A percentile compares a stretch with the other conserved stretches of the same genome.
These are phyloP conservation scores for Argyresthia goedartella DNA, from an alignment of 2,888 invertebrate genomes.

Conservation along the genomic window DNA sequence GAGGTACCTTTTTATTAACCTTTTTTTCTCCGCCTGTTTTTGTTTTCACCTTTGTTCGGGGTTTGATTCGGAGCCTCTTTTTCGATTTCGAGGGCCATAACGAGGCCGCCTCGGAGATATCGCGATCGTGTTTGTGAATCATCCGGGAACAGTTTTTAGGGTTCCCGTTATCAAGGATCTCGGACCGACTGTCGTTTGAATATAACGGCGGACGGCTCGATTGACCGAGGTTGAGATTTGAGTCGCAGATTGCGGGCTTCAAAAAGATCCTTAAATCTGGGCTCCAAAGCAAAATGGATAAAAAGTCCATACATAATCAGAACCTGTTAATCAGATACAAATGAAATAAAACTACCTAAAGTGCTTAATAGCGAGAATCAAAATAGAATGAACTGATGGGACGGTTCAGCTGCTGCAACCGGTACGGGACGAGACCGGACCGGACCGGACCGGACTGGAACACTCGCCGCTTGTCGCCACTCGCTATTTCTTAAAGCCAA, in stretches of 20 bases:
- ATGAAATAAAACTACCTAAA: constrained; percentile 5
- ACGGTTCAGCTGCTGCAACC: constrained; percentile 61
- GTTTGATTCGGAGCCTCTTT: constrained; percentile 34
- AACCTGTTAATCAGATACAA: constrained; percentile 1
- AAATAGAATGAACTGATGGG: constrained; percentile 59
- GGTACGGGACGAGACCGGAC: no score
- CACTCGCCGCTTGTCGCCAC: constrained; percentile 41
- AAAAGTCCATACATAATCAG: constrained; percentile 3
- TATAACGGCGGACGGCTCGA: constrained; percentile 1
- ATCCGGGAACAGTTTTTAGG: constrained; percentile 2
- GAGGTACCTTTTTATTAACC: constrained; percentile 56
- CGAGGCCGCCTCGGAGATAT: constrained; percentile 27
- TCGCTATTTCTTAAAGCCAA: constrained; percentile 63
- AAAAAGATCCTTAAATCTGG: no score
- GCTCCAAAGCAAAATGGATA: no score
- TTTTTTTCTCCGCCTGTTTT: constrained; percentile 44
- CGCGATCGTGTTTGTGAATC: constrained; percentile 13
- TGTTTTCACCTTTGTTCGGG: constrained; percentile 59
- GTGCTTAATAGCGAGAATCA: constrained; percentile 55
- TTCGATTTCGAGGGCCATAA: constrained; percentile 36
- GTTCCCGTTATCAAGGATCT: background rate
- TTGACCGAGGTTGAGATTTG: no score
- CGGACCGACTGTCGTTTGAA: background rate
- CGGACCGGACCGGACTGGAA: no score
- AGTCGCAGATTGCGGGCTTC: no score